Evolutionary conservation across 1,140 invertebrate genomes (phyloP), one percentile per base, ranked within the genome.

Genomic region (Neodiprion virginianus): DNA sequence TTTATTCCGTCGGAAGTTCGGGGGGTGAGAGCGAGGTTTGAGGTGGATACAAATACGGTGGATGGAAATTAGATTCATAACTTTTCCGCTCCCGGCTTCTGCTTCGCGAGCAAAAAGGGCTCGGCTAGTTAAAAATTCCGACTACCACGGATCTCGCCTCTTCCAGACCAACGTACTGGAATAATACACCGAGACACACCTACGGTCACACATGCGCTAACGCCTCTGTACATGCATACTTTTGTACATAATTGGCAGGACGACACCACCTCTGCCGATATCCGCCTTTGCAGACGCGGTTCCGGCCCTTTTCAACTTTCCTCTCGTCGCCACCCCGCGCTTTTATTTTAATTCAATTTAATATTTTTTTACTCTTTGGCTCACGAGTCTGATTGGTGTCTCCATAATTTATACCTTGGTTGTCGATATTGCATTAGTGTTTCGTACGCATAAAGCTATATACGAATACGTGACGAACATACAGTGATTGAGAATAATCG

Each of bases 1-100:
- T 61, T 61, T 61, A 61, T 61, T 61, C 53, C 53, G 28, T 40
- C 28, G 28, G 28, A 40, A 40, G 79, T 80, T 81, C 77, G 80
- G 78, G 77, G 66, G 71, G 49, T 8, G 50, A 61, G 67, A 17
- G 48, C 8, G 9, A 14, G 48, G 48, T 9, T 12, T 21, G 47
- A 49, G 47, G 69, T 61, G 53, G 53, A 61, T 61, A 61, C 53
- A 61, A 61, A 61, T 61, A 61, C 53, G 53, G 53, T 61, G 28
- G 1, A 1, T 40, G 53, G 53, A 61, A 61, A 61, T 61, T 61
- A 61, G 53, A 61, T 61, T 61, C 53, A 61, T 61, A 61, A 61
- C 53, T 61, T 61, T 61, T 61, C 53, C 53, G 53, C 53, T 61
- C 53, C 53, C n/a, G 53, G 53, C 11, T 61, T 61, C 11, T 61